Base-by-base conservation (phyloP, 92 coral and sea anemone species). In the Epizoanthus illoricatus region DNA sequence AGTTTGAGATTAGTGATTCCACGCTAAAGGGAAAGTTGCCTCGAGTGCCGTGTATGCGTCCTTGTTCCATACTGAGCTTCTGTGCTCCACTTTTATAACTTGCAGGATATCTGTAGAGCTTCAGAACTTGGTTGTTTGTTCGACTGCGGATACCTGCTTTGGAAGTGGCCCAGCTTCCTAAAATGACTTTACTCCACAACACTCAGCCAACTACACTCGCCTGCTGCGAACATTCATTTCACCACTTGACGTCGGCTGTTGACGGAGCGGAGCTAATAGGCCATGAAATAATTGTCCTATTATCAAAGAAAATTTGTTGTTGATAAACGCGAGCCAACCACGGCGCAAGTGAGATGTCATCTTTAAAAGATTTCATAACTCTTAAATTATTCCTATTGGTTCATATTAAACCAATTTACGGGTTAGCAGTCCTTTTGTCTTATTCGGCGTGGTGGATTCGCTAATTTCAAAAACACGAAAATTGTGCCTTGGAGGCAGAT, bases 301-400 rank as follows among this genome's bases (percentile, higher is more conserved):
- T 97, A 93, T 97, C 99, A 94, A 63, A 86, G 91, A 95, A 92
- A 97, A 97, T 93, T 97, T 97, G 99, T 97, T 97, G 99, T 97
- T 97, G 99, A 97, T 97, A 97, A 97, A 91, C 90, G 94, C 72
- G 97, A 88, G 90, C 98, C 94, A 94, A 97, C 99, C 99, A 92
- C 97, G 90, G 86, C 84, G 84, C 84, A 90, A 88, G 91, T 59
- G 84, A 89, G 92, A 92, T 87, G 97, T 93, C 94, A 93, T 86
- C 97, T 93, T 93, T 84, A 91, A 93, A 88, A 93, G 94, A 90
- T 89, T 90, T 89, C 92, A 93, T 93, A 93, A 93, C 97, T 91
- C 80, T 94, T 93, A 91, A 93, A 91, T 93, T 93, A 94, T 88
- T 91, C 94, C 91, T 94, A 93, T 93, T 93, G 97, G 97, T 84